phyloP scores from a whole-genome alignment of 2,797 vertebrate species.

The Sternotherus odoratus region DNA sequence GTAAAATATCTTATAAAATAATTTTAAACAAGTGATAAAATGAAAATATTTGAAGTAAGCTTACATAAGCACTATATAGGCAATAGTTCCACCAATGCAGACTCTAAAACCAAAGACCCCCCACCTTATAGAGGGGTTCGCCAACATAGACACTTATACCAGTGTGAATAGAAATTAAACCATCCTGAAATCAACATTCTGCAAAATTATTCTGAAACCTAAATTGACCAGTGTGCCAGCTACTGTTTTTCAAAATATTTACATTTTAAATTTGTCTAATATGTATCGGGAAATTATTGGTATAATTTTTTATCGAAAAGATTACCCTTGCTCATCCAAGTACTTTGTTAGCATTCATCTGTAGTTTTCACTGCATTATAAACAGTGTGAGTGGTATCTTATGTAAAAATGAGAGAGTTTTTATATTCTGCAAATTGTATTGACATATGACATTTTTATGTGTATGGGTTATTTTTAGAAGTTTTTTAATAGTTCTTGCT shows the following conservation, averaged over 20 bases:
- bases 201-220: background rate
- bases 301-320: background rate
- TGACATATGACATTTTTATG: background rate
- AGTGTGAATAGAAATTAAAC: background rate
- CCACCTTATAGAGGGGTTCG: background rate
- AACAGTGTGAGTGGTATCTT: background rate
- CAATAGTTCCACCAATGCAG: rapidly evolving
- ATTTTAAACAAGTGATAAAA: background rate
- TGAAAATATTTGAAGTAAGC: background rate
- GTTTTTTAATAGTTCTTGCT: background rate
- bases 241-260: background rate
- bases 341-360: background rate
- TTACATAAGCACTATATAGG: background rate
- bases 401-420: background rate
- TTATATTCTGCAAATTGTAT: background rate
- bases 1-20: background rate
- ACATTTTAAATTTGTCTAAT: background rate
- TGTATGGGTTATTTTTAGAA: background rate
- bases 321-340: background rate
- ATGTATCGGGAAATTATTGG: background rate
- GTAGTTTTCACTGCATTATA: background rate
- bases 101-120: rapidly evolving
- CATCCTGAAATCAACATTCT: background rate
- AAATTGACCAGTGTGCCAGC: background rate
- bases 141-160: background rate